These are phyloP conservation scores for Hyposoter dolosus DNA, from an alignment of 2,888 invertebrate genomes.

Conservation along the genomic window DNA sequence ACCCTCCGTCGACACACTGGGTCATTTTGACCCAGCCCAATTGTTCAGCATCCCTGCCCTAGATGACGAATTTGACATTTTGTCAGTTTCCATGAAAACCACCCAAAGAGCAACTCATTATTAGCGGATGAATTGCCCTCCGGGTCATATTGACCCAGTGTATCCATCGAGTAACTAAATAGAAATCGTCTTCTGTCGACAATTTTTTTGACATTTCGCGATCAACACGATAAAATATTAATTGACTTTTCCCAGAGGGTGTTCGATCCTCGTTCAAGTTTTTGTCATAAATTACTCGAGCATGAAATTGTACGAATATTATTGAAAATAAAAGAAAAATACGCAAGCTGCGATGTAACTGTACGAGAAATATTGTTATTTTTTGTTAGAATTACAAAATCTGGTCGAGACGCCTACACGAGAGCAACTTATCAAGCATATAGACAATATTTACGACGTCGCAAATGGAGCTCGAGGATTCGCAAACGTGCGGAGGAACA, in stretches of 20 bases:
- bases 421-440: conserved; percentile 27
- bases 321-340: not conserved
- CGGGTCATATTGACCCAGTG: not conserved
- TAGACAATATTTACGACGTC: conserved; percentile 57
- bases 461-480: conserved; percentile 28
- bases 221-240: not conserved
- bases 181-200: not conserved
- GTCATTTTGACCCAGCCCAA: not conserved
- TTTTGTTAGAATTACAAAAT: conserved; percentile 51
- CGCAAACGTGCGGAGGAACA: conserved; percentile 32
- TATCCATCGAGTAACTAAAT: not conserved
- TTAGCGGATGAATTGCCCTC: not conserved
- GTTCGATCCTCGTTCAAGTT: not conserved
- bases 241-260: not conserved
- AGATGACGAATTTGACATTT: too few species aligned
- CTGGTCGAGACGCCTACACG: conserved; percentile 55
- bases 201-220: not conserved
- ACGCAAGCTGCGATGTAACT: conserved; percentile 10
- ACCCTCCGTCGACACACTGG: not conserved
- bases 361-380: conserved; percentile 11
- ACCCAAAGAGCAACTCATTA: too few species aligned
- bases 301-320: not conserved
- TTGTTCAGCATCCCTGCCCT: too few species aligned
- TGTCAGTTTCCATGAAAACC: too few species aligned
- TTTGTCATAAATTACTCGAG: conserved; percentile 16